Evolutionary conservation across 2,888 invertebrate genomes (phyloP).

Genomic region (Andricus quercusramuli): DNA sequence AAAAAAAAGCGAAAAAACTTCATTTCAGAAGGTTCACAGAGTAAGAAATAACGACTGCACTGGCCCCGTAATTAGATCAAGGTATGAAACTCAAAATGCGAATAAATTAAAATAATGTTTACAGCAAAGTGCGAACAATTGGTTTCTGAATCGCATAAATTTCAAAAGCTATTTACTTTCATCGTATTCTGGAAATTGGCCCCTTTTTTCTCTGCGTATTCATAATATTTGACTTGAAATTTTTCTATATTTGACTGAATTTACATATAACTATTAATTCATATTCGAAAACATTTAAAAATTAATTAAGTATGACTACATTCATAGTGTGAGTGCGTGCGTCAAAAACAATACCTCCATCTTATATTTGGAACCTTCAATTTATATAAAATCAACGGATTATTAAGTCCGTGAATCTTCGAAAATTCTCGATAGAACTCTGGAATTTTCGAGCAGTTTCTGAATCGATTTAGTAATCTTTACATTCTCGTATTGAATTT

Average conservation of each 20-base stretch:
- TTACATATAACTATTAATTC: too few species aligned
- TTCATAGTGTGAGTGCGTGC: not conserved
- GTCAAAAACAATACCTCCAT: not conserved
- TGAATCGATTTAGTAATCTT: not conserved
- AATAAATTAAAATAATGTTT: not conserved
- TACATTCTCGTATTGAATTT: not conserved
- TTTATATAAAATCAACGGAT: too few species aligned
- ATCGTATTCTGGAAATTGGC: not conserved
- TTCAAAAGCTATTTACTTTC: not conserved
- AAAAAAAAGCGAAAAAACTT: not conserved
- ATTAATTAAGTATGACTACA: too few species aligned
- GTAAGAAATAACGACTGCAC: not conserved
- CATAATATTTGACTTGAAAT: not conserved
- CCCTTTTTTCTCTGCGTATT: not conserved
- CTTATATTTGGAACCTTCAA: not conserved
- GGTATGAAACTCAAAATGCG: not conserved
- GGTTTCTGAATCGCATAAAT: not conserved
- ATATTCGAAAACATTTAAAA: not conserved
- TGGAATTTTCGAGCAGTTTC: not conserved
- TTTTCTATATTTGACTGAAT: not conserved
- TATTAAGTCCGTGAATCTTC: not conserved
- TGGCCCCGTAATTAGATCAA: not conserved
- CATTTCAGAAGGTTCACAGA: not conserved
- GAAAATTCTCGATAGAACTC: not conserved
- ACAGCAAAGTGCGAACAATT: not conserved